Evolutionary conservation across 2,113 vertebrate genomes (phyloP).

Genomic region (Sisor rabdophorus): DNA sequence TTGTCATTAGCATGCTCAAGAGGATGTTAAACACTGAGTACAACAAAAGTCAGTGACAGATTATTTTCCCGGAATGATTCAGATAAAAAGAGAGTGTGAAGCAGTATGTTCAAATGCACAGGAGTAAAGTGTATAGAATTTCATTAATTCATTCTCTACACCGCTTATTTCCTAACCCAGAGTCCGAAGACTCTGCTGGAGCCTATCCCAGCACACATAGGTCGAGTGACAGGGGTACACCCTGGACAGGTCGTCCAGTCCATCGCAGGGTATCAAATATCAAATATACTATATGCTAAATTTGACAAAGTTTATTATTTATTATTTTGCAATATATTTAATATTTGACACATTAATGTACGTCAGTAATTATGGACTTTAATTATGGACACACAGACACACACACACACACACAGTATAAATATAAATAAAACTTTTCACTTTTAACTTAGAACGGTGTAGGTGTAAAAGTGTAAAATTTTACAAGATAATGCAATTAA

Average conservation of each 20-base stretch:
- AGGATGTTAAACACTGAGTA: constrained; percentile 73
- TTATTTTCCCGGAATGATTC: constrained; percentile 11
- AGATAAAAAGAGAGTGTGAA: not conserved
- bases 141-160: too few relatives aligned
- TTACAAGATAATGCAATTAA: too few relatives aligned
- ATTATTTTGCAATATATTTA: not conserved
- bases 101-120: not conserved
- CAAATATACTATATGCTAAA: too few relatives aligned
- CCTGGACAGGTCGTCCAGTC: too few relatives aligned
- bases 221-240: too few relatives aligned
- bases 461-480: too few relatives aligned
- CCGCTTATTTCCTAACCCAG: too few relatives aligned
- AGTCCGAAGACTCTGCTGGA: too few relatives aligned
- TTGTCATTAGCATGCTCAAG: constrained; percentile 51
- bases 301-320: not conserved
- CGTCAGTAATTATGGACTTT: not conserved
- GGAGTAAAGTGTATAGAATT: not conserved
- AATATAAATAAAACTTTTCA: too few relatives aligned
- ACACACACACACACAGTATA: not conserved
- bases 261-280: too few relatives aligned
- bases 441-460: too few relatives aligned
- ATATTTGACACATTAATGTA: not conserved
- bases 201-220: too few relatives aligned
- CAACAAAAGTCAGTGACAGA: constrained; percentile 53
- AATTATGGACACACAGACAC: not conserved